Base-by-base conservation (phyloP, 1,140 invertebrate species). In the Drosophila malerkotliana region DNA sequence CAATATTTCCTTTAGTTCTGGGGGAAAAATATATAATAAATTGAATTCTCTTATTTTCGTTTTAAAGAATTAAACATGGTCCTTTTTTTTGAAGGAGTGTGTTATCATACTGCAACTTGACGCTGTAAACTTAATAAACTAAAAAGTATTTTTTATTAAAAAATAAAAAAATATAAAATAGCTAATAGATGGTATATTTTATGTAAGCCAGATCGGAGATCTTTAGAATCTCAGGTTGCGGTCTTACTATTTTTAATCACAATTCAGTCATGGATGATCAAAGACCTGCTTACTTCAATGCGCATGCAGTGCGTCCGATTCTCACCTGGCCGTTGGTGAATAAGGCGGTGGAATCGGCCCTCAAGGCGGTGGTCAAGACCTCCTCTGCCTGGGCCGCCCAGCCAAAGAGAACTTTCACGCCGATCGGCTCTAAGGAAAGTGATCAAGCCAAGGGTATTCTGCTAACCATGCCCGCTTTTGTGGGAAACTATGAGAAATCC, bases 391-490 rank as follows among this genome's bases (percentile, higher is more conserved):
- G 56, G 52, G 79, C 71, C 0, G 39, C 51, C 5, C 87, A 90
- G 24, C 87, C 87, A 3, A 9, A 49, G 1, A 66, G 87, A 12
- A 72, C 41, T 21, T 8, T 72, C 0, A 87, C 77, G 7, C 18
- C 41, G 0, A 37, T 37, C 14, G 60, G 64, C 8, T 0, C 34
- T 4, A n/a, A 37, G 21, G 21, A 1, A 12, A 10, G 9, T 2
- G 9, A 1, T 10, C 9, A 3, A 8, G 2, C 3, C 9, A 7
- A 32, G 32, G 34, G 34, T 37, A 1, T 91, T 15, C 61, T 93
- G 8, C 61, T 93, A 1, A 79, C 91, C 7, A 93, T 93, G 93
- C 93, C 93, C 10, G 93, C 92, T 26, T 93, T 87, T 68, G 82
- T 93, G 52, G 88, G 90, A 57, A 85, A 93, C 44, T 91, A 89